Evolutionary conservation across 2,797 vertebrate genomes (phyloP).

Genomic region (Sorex maritimensis): DNA sequence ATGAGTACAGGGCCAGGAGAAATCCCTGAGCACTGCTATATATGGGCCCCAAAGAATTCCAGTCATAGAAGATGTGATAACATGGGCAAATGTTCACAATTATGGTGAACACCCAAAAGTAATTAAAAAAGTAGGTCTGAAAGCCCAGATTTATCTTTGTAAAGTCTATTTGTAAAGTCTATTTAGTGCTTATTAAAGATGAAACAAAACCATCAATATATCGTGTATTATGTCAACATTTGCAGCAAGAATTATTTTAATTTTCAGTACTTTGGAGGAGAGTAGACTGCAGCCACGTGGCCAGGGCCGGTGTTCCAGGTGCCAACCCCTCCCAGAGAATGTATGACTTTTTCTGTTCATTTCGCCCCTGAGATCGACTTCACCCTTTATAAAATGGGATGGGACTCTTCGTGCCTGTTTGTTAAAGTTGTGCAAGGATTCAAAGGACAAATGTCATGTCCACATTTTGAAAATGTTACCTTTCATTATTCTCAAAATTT

Average conservation of each 20-base stretch:
- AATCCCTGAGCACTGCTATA: background rate
- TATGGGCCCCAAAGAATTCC: background rate
- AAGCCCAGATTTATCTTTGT: background rate
- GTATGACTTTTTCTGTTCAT: too few species aligned
- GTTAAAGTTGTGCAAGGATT: background rate
- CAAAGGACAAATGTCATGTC: background rate
- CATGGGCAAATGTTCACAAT: background rate
- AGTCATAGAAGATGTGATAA: background rate
- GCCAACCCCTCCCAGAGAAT: too few species aligned
- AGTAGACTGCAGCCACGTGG: background rate
- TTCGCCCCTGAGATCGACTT: background rate
- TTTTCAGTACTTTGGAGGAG: background rate
- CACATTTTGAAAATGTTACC: background rate
- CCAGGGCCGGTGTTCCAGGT: too few species aligned
- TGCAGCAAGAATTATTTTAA: background rate
- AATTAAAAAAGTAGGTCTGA: background rate
- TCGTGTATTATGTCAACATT: conserved; percentile 17
- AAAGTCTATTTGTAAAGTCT: background rate
- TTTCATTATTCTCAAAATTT: conserved; percentile 35
- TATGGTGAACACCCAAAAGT: background rate
- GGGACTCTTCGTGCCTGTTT: background rate
- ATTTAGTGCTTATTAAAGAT: background rate
- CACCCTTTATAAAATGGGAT: background rate
- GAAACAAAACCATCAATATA: background rate
- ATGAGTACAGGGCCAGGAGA: too few species aligned